Evolutionary conservation across 2,888 invertebrate genomes (phyloP), one percentile per base, ranked within the genome.

Genomic region (Folsomia candida): DNA sequence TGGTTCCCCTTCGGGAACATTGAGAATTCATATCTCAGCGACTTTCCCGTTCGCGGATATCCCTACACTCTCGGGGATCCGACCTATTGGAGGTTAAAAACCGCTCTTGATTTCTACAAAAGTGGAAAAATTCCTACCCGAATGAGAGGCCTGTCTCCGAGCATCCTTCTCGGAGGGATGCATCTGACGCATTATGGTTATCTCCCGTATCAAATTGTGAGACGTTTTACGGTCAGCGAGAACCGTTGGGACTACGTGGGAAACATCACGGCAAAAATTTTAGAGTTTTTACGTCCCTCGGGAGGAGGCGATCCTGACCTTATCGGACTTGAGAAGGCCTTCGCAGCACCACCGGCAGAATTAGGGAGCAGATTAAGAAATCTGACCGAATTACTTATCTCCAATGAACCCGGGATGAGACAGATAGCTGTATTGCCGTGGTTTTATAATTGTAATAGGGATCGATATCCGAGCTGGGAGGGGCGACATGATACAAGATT

Each of bases 141-240:
- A 51, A 69, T 25, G 25, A 51, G 71, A 2, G 74, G 74, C 1
- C 63, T 26, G 25, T 69, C 69, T 37, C 2, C 22, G 6, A 14
- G 24, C 6, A 68, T 25, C 22, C 2, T 74, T 6, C 22, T 74
- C 18, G 73, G 73, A 18, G 70, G 73, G 11, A 70, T 73, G 37
- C 73, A 73, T 27, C 60, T 71, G 28, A 61, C 66, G 0, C 51
- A 61, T n/a, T 74, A 74, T 37, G 67, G 60, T 27, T 73, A 70
- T 61, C 68, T 67, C 1, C 73, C 70, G 9, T 60, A 65, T 60
- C 62, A 63, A 68, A 47, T 73, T n/a, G 60, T 37, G 1, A 67
- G 69, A 57, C 1, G 27, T n/a, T n/a, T 69, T 18, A 69, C 69
- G 6, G n/a, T 14, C 20, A 64, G 51, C 0, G 71, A 71, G 51